phyloP scores from a whole-genome alignment of 1,140 invertebrate genomes.

The Drosophila malerkotliana region DNA sequence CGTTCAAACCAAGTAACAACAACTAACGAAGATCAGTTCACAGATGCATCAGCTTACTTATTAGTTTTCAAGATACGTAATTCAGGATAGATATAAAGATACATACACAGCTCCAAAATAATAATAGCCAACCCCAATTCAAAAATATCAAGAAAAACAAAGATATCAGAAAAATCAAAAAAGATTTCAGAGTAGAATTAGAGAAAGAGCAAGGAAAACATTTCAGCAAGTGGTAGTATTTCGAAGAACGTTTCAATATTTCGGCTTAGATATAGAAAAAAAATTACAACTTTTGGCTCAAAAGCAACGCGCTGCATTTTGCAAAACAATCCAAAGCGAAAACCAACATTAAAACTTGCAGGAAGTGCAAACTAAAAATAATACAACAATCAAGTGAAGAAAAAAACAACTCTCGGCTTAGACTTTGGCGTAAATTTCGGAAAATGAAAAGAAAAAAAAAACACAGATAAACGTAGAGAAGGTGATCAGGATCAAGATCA shows the following conservation, averaged over 20 bases:
- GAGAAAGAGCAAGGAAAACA: conserved; percentile 39
- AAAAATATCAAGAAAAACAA: conserved; percentile 8
- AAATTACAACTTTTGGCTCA: conserved; percentile 46
- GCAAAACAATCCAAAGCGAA: conserved; percentile 34
- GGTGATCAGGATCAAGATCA: no score
- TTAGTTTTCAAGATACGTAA: conserved; percentile 36
- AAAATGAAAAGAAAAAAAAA: conserved; percentile 43
- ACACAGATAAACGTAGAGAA: conserved; percentile 23
- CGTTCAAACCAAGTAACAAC: conserved; percentile 53
- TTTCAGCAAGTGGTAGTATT: conserved; percentile 58
- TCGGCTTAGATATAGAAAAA: conserved; percentile 57
- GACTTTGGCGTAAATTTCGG: conserved; percentile 79
- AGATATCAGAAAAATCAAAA: conserved; percentile 12
- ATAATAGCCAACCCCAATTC: conserved; percentile 24
- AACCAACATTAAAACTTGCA: conserved; percentile 15
- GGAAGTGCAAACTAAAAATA: conserved; percentile 34
- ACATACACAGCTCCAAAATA: conserved; percentile 24
- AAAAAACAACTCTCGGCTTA: conserved; percentile 66
- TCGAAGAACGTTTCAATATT: conserved; percentile 52
- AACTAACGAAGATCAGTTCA: conserved; percentile 42
- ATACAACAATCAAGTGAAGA: conserved; percentile 24
- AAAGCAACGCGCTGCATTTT: conserved; percentile 52
- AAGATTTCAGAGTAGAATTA: conserved; percentile 47
- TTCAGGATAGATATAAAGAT: conserved; percentile 15
- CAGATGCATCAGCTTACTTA: conserved; percentile 47